phyloP scores from a whole-genome alignment of 2,888 invertebrate species.

The Andrena trimmerana region DNA sequence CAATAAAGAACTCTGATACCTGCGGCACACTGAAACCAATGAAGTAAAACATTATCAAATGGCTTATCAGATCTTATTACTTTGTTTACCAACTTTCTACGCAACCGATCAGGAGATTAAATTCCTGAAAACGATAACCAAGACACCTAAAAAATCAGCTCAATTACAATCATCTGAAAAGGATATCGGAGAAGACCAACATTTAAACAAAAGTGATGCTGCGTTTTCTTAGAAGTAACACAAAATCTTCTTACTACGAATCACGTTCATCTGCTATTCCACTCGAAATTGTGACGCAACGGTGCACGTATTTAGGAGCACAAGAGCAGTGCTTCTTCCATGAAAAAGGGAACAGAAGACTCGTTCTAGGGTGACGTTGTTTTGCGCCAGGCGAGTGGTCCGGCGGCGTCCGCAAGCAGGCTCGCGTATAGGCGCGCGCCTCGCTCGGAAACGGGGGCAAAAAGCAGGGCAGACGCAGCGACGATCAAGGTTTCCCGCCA shows the following conservation, averaged over 20 bases:
- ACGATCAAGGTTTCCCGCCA: conserved; percentile 61
- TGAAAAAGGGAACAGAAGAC: too few relatives aligned
- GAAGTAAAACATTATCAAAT: background rate
- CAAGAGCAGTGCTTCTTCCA: too few relatives aligned
- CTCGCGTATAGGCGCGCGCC: background rate
- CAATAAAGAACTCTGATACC: background rate
- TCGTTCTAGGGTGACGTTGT: too few relatives aligned
- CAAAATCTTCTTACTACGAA: too few relatives aligned
- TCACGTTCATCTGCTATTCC: too few relatives aligned
- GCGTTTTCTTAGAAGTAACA: background rate
- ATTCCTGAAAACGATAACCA: background rate
- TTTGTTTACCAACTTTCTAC: conserved; percentile 33
- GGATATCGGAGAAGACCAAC: background rate
- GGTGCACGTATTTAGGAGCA: too few relatives aligned
- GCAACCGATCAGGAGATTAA: background rate
- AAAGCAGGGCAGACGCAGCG: conserved; percentile 25
- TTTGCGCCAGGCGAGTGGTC: background rate
- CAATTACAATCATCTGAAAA: background rate
- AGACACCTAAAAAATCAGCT: background rate
- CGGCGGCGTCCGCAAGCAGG: background rate
- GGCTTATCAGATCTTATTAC: background rate
- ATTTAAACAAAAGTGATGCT: background rate
- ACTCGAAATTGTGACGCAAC: too few relatives aligned
- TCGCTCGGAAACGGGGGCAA: conserved; percentile 19
- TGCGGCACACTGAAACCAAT: background rate